Evolutionary conservation across 2,888 invertebrate genomes (phyloP).

Genomic region (Leucophenga montana): DNA sequence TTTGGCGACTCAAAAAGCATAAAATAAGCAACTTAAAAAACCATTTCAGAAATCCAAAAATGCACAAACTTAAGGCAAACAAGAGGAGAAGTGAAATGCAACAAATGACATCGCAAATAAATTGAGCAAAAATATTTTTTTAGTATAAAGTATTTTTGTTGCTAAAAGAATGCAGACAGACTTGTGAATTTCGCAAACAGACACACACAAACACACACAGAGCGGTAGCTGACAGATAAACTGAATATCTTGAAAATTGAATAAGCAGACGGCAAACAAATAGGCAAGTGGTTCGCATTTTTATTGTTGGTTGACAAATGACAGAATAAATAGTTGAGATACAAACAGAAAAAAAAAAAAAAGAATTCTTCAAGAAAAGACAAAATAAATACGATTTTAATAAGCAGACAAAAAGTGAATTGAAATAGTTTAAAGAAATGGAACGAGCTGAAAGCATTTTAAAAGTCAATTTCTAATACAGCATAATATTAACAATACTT

Average conservation of each 20-base stretch:
- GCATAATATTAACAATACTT: slow-evolving; percentile 14
- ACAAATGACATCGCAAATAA: not conserved
- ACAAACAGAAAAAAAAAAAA: too few relatives aligned
- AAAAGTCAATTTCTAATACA: slow-evolving; percentile 21
- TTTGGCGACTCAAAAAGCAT: not conserved
- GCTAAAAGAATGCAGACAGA: not conserved
- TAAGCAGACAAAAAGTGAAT: not conserved
- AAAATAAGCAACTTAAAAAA: too few relatives aligned
- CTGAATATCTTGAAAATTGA: too few relatives aligned
- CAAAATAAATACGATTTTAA: not conserved
- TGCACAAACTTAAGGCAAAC: not conserved
- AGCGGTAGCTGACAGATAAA: too few relatives aligned
- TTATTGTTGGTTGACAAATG: too few relatives aligned
- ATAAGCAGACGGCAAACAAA: too few relatives aligned
- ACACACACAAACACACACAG: too few relatives aligned
- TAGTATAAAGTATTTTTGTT: not conserved
- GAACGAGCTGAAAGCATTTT: not conserved
- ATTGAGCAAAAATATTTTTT: not conserved
- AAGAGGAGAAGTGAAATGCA: not conserved
- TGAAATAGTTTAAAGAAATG: not conserved
- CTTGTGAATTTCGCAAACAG: not conserved
- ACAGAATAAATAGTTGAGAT: too few relatives aligned
- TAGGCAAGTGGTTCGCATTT: too few relatives aligned
- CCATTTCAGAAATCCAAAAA: not conserved
- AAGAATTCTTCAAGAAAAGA: not conserved